These are phyloP conservation scores for Drosophila kambysellisi DNA, from an alignment of 2,888 invertebrate genomes.

Conservation along the genomic window DNA sequence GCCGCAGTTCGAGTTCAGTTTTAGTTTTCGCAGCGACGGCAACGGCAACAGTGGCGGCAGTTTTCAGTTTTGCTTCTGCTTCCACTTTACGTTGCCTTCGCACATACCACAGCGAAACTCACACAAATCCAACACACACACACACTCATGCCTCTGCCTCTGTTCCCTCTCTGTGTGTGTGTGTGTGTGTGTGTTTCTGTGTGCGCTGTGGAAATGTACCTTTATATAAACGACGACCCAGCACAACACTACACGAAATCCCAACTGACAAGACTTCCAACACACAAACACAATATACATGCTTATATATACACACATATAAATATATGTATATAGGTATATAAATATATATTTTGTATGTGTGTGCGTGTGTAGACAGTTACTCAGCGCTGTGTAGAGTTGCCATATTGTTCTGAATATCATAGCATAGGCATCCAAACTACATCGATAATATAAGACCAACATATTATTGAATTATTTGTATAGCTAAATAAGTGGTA, in stretches of 20 bases:
- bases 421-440: constrained; percentile 22
- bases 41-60: constrained; percentile 60
- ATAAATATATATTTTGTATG: constrained; percentile 22
- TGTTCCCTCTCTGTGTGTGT: constrained; percentile 14
- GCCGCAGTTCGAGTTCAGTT: constrained; percentile 72
- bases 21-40: constrained; percentile 70
- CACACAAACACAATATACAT: constrained; percentile 54
- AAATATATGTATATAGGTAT: constrained; percentile 37
- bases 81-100: constrained; percentile 74
- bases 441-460: constrained; percentile 27
- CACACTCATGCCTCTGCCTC: constrained; percentile 39
- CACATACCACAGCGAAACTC: constrained; percentile 69
- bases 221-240: constrained; percentile 78
- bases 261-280: constrained; percentile 82
- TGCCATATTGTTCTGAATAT: constrained; percentile 57
- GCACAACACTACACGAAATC: constrained; percentile 78
- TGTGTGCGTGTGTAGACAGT: constrained; percentile 61
- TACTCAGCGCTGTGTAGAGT: constrained; percentile 68
- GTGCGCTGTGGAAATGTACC: constrained; percentile 74
- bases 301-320: constrained; percentile 43
- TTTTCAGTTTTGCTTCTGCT: constrained; percentile 66
- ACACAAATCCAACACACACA: constrained; percentile 36
- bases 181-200: constrained; percentile 15
- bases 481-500: neutral
- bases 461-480: constrained; percentile 14